These are phyloP conservation scores for Todus mexicanus DNA, from an alignment of 2,797 vertebrate genomes.

Conservation along the genomic window DNA sequence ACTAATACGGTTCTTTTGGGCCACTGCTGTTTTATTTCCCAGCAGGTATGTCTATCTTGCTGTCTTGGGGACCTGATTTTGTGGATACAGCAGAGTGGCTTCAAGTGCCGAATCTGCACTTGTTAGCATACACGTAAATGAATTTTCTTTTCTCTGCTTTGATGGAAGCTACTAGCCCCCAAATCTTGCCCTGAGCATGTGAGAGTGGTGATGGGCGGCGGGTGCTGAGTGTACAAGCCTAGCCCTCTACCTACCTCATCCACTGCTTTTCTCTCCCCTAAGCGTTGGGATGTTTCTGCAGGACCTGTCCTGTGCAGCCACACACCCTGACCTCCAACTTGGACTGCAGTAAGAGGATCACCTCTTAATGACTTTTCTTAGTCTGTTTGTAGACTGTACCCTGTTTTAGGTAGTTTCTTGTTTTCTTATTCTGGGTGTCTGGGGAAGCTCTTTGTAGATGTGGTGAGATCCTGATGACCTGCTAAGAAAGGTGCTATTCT, in stretches of 20 bases:
- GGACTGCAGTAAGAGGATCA: not conserved
- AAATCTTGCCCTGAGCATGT: not conserved
- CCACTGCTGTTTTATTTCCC: not conserved
- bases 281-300: not conserved
- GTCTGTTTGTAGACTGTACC: not conserved
- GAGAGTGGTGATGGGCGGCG: not conserved
- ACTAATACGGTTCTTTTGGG: not conserved
- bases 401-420: not conserved
- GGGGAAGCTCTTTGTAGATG: not conserved
- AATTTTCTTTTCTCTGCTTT: not conserved
- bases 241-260: not conserved
- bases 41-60: not conserved
- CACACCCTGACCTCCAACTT: no score
- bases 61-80: accelerated
- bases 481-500: not conserved
- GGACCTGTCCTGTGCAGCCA: not conserved
- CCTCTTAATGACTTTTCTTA: not conserved
- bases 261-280: not conserved
- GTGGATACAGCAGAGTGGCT: not conserved
- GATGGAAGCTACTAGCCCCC: not conserved
- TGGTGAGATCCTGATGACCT: not conserved
- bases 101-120: not conserved
- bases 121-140: not conserved
- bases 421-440: not conserved
- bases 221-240: not conserved